Base-by-base conservation (phyloP, 2,113 vertebrate species). In the Galemys pyrenaicus region DNA sequence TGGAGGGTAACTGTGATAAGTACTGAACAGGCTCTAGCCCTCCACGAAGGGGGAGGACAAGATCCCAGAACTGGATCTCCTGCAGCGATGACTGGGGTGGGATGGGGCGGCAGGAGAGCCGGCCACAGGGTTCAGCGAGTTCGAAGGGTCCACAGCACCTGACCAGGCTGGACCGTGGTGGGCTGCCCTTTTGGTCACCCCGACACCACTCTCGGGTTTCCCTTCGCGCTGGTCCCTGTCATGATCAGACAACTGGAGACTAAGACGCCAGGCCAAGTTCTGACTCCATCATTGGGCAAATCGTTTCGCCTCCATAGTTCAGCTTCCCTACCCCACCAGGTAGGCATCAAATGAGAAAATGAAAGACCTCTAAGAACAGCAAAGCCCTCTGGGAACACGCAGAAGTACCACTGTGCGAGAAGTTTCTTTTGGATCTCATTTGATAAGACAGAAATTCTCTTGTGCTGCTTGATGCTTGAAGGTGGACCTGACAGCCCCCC, bases 21-120 rank as follows among this genome's bases (percentile, higher is more conserved):
- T 24, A 49, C 58, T 17, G 9, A 15, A 12, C 17, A 37, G 4
- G 24, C 20, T 87, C 41, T 85, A 49, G 32, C 65, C 7, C 37
- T 19, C 4, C 65, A 37, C 10, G 16, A 6, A 35, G 44, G 54
- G 32, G 32, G 16, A 79, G 77, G 54, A n/a, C 1, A 41, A 16
- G 32, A n/a, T n/a, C n/a, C 81, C 54, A 58, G 39, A 13, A 1
- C 0, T 2, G 46, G 62, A 54, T 17, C 6, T 32, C 49, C 35
- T 0, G 0, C 24, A n/a, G 7, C 3, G 26, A 15, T 1, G 11
- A 22, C 13, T 30, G 12, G 35, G 0, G 16, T 24, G 19, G 37
- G 22, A 9, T 7, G 4, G 30, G 20, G 17, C 15, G 32, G 19
- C 58, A 24, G 39, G 62, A 78, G 10, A 82, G 30, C 19, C 3